Base-by-base conservation (phyloP, 1,140 invertebrate species). In the Anastrepha ludens region DNA sequence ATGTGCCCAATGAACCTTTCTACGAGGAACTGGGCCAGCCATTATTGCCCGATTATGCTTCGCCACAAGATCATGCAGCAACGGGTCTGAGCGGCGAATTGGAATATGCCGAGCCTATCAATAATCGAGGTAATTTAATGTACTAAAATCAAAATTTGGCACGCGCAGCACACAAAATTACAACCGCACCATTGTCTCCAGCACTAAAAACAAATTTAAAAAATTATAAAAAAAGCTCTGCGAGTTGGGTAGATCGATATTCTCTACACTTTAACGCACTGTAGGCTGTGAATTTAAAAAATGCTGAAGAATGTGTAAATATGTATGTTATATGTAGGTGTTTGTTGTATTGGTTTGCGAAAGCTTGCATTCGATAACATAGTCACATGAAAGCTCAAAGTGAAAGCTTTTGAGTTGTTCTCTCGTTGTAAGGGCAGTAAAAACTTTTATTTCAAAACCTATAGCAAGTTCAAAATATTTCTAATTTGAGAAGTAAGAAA, bases 81-180 rank as follows among this genome's bases (percentile, higher is more conserved):
- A 3, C 17, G 47, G 74, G 47, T 29, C 41, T 81, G 17, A 20
- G 15, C 44, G 47, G 47, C 2, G 74, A 81, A 13, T 20, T 81
- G 50, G 74, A 81, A 11, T 93, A 93, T 81, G 88, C 91, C 8
- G 92, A 91, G 62, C 92, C 92, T 17, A 81, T 90, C 50, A 90
- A 91, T 88, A 88, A 89, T 67, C 89, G 87, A 87, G 88, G 88
- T 89, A 88, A 89, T 88, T 87, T 85, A 78, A 29, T 85, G 59
- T 74, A 87, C 78, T 65, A 85, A 47, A 78, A 44, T 41, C n/a
- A 74, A 41, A n/a, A 41, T 17, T 13, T 47, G 17, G 74, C 74
- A 50, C 74, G 47, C 44, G 41, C 70, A 50, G 44, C 17, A 74
- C 70, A 74, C 70, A 74, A 44, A 81, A 55, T 17, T 55, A 55